These are phyloP conservation scores for Zapus hudsonius DNA, from an alignment of 2,113 vertebrate species.

Conservation along the genomic window DNA sequence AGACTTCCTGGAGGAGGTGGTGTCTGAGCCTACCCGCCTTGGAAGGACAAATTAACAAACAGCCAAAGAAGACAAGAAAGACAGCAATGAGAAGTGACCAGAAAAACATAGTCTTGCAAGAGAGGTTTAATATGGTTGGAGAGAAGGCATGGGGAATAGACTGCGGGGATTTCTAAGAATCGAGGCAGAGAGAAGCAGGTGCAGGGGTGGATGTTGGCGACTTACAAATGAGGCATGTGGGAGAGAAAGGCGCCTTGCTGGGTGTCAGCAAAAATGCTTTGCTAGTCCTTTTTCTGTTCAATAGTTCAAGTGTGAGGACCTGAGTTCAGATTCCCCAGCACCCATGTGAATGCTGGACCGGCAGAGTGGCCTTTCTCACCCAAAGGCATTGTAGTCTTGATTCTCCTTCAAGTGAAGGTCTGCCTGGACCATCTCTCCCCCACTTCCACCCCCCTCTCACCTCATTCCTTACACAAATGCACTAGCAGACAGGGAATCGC, in stretches of 20 bases:
- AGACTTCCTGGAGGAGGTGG: background rate
- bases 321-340: too few species aligned
- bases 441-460: rapidly evolving
- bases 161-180: background rate
- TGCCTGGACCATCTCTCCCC: too few species aligned
- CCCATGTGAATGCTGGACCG: too few species aligned
- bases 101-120: background rate
- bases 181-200: background rate
- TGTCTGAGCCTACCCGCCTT: background rate
- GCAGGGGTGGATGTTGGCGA: rapidly evolving
- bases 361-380: too few species aligned
- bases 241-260: background rate
- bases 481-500: background rate
- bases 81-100: background rate
- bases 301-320: too few species aligned
- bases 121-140: background rate
- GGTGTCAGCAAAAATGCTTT: background rate
- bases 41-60: background rate
- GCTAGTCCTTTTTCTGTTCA: too few species aligned
- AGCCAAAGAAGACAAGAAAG: background rate
- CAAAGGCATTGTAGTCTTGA: background rate
- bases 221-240: background rate
- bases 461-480: background rate
- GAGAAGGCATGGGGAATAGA: background rate
- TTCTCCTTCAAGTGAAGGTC: background rate